Percentiles rank a stretch among this genome's conserved stretches.
These are phyloP conservation scores for Sycophaga agraensis DNA, from an alignment of 1,140 invertebrate genomes.

Conservation along the genomic window DNA sequence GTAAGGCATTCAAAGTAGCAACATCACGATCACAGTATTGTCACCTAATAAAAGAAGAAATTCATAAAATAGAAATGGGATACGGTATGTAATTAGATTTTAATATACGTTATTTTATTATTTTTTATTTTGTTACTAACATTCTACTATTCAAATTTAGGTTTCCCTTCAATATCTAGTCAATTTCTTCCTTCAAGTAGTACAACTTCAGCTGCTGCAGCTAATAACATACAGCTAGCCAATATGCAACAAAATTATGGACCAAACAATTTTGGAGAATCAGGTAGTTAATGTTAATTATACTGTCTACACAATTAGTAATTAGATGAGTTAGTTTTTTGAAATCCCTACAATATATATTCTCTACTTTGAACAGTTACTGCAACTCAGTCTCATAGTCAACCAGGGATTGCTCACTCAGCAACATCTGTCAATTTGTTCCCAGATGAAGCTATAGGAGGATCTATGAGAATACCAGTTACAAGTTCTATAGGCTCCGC, in stretches of 20 bases:
- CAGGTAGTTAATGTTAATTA: slow-evolving; percentile 10
- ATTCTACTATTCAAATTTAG: background rate
- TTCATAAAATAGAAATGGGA: slow-evolving; percentile 29
- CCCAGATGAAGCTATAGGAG: slow-evolving; percentile 22
- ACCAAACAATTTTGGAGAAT: slow-evolving; percentile 25
- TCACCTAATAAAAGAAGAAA: slow-evolving; percentile 22
- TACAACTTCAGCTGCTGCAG: slow-evolving; percentile 23
- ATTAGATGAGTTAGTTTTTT: too few species aligned
- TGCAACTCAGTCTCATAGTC: slow-evolving; percentile 19
- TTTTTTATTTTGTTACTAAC: background rate
- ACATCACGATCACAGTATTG: slow-evolving; percentile 22
- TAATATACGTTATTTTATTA: background rate
- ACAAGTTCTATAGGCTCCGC: slow-evolving; percentile 27
- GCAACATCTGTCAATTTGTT: slow-evolving; percentile 27
- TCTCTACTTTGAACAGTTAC: slow-evolving; percentile 5
- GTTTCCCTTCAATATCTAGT: slow-evolving; percentile 26
- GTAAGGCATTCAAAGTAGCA: slow-evolving; percentile 25
- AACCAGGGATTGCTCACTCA: slow-evolving; percentile 24
- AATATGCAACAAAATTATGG: slow-evolving; percentile 29
- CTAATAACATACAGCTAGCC: slow-evolving; percentile 20
- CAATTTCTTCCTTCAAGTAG: slow-evolving; percentile 27
- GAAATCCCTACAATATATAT: too few species aligned
- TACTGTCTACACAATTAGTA: too few species aligned
- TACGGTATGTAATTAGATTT: slow-evolving; percentile 9
- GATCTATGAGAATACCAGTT: slow-evolving; percentile 26